Conservation (phyloP, 2,797 vertebrate species). For the Dermochelys coriacea region DNA sequence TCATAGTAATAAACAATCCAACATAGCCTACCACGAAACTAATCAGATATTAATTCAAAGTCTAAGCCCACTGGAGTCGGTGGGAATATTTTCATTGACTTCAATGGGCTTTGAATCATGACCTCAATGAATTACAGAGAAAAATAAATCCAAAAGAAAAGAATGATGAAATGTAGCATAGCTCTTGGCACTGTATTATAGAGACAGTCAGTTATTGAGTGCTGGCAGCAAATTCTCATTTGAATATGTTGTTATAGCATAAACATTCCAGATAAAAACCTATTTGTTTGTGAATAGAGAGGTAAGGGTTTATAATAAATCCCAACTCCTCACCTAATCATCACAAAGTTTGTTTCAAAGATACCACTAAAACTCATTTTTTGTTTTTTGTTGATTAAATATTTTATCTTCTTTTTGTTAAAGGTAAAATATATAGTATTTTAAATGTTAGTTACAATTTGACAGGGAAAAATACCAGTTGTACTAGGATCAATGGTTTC, state of each 20-base stretch:
- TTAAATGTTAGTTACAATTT: not conserved
- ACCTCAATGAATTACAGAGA: not conserved
- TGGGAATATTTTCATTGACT: not conserved
- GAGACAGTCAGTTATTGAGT: not conserved
- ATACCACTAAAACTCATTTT: not conserved
- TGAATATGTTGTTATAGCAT: not conserved
- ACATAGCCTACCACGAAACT: not conserved
- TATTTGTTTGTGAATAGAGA: not conserved
- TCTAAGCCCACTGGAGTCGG: not conserved
- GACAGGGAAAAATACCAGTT: not conserved
- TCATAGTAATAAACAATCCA: not conserved
- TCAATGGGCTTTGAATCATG: not conserved
- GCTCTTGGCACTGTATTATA: not conserved
- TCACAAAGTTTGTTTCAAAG: not conserved
- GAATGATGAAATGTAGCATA: accelerated
- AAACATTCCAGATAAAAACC: not conserved
- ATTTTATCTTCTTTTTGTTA: not conserved
- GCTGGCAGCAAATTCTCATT: not conserved
- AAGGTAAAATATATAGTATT: not conserved
- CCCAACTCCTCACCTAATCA: not conserved
- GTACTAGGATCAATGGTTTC: not conserved
- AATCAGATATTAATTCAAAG: not conserved
- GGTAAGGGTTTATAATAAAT: not conserved
- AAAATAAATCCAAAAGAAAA: not conserved
- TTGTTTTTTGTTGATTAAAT: not conserved